Conservation (phyloP, 2,113 vertebrate genomes). For the Pontoporia blainvillei region DNA sequence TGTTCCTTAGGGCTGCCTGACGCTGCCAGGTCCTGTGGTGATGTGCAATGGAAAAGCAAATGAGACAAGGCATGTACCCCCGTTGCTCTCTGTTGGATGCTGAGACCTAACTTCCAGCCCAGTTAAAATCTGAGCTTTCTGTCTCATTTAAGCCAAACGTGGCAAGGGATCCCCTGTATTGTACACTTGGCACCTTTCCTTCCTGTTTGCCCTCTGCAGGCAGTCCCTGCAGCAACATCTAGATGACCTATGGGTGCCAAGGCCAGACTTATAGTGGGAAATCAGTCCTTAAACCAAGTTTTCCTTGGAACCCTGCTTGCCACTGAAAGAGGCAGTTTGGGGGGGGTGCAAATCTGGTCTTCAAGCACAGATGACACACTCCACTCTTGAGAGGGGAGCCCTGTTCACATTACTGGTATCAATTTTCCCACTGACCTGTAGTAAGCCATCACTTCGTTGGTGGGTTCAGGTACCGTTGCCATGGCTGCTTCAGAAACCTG, state of each 20-base stretch:
- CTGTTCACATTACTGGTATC: not conserved
- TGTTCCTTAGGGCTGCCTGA: not conserved
- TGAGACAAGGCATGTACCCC: not conserved
- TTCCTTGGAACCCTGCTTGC: not conserved
- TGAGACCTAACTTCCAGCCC: not conserved
- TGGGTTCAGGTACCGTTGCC: constrained; percentile 55
- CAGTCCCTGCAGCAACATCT: not conserved
- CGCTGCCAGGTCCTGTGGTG: not conserved
- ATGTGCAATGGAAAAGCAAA: too few relatives aligned
- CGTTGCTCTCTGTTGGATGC: not conserved
- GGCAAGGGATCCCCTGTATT: not conserved
- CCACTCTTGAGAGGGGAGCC: not conserved
- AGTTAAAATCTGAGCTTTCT: not conserved
- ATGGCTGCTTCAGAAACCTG: constrained; percentile 57
- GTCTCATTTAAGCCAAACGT: not conserved
- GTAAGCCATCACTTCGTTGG: constrained; percentile 16
- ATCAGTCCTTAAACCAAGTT: not conserved
- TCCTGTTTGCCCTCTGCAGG: not conserved
- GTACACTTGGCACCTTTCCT: not conserved
- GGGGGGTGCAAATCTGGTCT: not conserved
- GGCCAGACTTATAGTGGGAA: not conserved
- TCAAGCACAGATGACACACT: not conserved
- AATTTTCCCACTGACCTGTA: constrained; percentile 56
- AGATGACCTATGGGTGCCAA: not conserved
- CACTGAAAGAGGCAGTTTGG: not conserved